Conservation (phyloP, 2,113 vertebrate species). For the Sinocyclocheilus grahami region DNA sequence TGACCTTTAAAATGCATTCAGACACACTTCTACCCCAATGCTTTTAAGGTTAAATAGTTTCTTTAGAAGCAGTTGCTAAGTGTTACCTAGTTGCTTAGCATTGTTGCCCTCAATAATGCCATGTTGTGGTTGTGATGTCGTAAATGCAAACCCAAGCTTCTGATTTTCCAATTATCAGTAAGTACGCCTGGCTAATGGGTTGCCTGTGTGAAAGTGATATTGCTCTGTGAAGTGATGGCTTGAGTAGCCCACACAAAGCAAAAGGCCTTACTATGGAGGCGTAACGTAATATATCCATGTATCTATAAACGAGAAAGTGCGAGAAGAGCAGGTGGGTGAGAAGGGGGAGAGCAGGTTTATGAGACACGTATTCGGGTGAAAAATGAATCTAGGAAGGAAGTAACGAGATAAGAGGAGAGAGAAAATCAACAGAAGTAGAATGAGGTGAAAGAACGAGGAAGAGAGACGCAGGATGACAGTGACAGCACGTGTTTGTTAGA, state of each 20-base stretch:
- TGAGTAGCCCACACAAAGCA: constrained; percentile 65
- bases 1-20: constrained; percentile 24
- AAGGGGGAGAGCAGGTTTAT: background rate
- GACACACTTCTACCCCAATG: background rate
- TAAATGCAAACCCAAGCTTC: constrained; percentile 7
- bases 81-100: constrained; percentile 1
- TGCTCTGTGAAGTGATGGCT: constrained; percentile 65
- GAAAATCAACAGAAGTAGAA: constrained; percentile 2
- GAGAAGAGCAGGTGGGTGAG: constrained; percentile 32
- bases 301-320: constrained; percentile 45
- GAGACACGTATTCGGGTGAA: constrained; percentile 7
- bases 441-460: constrained; percentile 12
- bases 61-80: constrained; percentile 9
- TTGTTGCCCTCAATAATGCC: constrained; percentile 14
- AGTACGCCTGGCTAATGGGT: constrained; percentile 68
- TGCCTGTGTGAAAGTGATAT: constrained; percentile 70
- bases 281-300: constrained; percentile 53
- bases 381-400: constrained; percentile 15
- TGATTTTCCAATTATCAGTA: constrained; percentile 38
- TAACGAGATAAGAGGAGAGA: constrained; percentile 9
- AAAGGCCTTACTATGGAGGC: constrained; percentile 56
- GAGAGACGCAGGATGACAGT: background rate
- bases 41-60: background rate
- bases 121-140: background rate
- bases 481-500: background rate